phyloP scores from a whole-genome alignment of 2,888 invertebrate species.

The Oegoconia quadripuncta region DNA sequence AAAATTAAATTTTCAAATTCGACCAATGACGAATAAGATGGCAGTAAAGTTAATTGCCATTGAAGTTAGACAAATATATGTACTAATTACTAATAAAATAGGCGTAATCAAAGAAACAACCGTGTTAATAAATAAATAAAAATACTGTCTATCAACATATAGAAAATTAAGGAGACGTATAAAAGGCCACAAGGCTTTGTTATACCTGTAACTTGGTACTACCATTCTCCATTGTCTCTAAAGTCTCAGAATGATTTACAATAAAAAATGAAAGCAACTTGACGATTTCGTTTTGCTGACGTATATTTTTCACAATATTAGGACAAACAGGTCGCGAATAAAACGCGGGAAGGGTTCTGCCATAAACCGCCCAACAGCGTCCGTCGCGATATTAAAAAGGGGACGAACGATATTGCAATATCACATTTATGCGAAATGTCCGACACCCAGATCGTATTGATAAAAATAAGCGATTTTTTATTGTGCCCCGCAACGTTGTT shows the following conservation, averaged over 20 bases:
- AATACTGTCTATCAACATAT: too few species aligned
- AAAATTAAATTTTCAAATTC: too few species aligned
- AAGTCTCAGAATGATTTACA: slow-evolving; percentile 16
- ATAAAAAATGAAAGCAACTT: slow-evolving; percentile 45
- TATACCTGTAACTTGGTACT: too few species aligned
- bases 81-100: too few species aligned
- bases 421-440: slow-evolving; percentile 79
- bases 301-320: slow-evolving; percentile 77
- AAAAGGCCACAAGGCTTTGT: too few species aligned
- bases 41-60: too few species aligned
- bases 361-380: slow-evolving; percentile 75
- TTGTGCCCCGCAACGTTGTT: slow-evolving; percentile 61
- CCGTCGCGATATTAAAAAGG: slow-evolving; percentile 79
- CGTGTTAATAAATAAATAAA: too few species aligned
- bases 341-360: slow-evolving; percentile 77
- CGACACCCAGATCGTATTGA: slow-evolving; percentile 78
- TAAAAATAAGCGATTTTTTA: slow-evolving; percentile 79
- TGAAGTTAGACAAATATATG: too few species aligned
- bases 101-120: too few species aligned
- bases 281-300: slow-evolving; percentile 67
- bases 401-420: slow-evolving; percentile 78
- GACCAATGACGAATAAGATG: too few species aligned
- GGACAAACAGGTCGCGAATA: slow-evolving; percentile 78
- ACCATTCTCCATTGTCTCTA: neutral
- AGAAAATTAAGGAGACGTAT: too few species aligned